phyloP scores from a whole-genome alignment of 2,888 invertebrate species.

The Cordilura impudica region DNA sequence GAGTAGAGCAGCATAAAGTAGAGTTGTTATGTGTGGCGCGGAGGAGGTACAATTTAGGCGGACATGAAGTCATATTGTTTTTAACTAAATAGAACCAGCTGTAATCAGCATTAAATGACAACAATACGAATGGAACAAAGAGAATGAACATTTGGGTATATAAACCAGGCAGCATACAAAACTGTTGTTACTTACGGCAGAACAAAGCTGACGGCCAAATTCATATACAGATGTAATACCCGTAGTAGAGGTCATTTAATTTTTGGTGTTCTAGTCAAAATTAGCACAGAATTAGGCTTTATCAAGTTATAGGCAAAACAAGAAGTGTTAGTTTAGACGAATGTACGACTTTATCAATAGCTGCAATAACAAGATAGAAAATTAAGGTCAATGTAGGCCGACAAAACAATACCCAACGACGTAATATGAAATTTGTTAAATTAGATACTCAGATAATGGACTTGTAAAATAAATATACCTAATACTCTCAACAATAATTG shows the following conservation, averaged over 20 bases:
- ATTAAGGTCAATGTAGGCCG: too few species aligned
- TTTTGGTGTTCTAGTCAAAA: conserved; percentile 2
- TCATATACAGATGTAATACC: too few species aligned
- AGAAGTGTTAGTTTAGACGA: too few species aligned
- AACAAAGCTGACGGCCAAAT: background rate
- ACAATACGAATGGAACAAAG: conserved; percentile 7
- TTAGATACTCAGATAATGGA: too few species aligned
- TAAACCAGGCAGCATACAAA: background rate
- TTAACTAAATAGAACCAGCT: conserved; percentile 38
- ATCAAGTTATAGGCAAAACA: background rate
- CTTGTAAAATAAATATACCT: too few species aligned
- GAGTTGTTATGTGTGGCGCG: too few species aligned
- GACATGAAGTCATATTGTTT: background rate
- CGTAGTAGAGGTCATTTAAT: conserved; percentile 9
- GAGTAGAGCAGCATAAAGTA: background rate
- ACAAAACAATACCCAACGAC: too few species aligned
- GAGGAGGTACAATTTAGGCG: background rate
- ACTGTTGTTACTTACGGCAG: background rate
- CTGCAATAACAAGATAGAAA: too few species aligned
- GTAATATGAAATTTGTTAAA: too few species aligned
- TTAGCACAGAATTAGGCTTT: conserved; percentile 6
- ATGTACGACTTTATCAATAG: too few species aligned
- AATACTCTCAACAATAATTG: too few species aligned
- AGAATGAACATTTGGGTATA: background rate
- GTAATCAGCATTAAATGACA: conserved; percentile 57